These are phyloP conservation scores for Drosophila quadrilineata DNA, from an alignment of 1,140 invertebrate genomes.

Conservation along the genomic window DNA sequence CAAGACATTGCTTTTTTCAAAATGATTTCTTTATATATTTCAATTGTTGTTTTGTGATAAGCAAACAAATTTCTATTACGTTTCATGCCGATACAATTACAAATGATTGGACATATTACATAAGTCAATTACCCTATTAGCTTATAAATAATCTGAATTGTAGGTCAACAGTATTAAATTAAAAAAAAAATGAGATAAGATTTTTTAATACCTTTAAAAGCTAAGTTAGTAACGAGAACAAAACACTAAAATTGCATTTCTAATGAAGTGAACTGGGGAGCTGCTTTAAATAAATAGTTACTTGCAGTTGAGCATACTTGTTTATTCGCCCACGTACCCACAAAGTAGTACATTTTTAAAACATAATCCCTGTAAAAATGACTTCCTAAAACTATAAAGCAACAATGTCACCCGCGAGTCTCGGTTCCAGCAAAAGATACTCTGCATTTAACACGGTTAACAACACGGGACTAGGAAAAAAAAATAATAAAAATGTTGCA, in stretches of 20 bases:
- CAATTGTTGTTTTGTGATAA: background rate
- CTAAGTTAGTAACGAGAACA: too few species aligned
- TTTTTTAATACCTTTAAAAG: too few species aligned
- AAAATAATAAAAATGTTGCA: background rate
- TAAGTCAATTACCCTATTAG: background rate
- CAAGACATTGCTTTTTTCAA: constrained; percentile 20
- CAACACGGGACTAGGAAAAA: background rate
- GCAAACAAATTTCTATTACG: background rate
- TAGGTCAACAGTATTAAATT: too few species aligned
- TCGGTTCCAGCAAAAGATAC: background rate
- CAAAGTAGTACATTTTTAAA: constrained; percentile 12
- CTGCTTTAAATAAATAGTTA: too few species aligned
- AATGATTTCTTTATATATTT: background rate
- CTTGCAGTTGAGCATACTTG: too few species aligned
- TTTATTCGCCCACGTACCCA: background rate
- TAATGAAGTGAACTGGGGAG: too few species aligned
- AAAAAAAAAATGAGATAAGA: too few species aligned
- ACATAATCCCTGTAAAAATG: constrained; percentile 43
- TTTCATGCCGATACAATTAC: background rate
- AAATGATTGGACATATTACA: background rate
- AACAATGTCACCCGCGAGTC: background rate
- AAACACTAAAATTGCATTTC: too few species aligned
- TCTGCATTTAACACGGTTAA: too few species aligned
- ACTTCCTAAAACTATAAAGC: constrained; percentile 39
- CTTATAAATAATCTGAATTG: background rate